Evolutionary conservation across 2,113 vertebrate genomes (phyloP).

Genomic region (Dicrurus megarhynchus): DNA sequence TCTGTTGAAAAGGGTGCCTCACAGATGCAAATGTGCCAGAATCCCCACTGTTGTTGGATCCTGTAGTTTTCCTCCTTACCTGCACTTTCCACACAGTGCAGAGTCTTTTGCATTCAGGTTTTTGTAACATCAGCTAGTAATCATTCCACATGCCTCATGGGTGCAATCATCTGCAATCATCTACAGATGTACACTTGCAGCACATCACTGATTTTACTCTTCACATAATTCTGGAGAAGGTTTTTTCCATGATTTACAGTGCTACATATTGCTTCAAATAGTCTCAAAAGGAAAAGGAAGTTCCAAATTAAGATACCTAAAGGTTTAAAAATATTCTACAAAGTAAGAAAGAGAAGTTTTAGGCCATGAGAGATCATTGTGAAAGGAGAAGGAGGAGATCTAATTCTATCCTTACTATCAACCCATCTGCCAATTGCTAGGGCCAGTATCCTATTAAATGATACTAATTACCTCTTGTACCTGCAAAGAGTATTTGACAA

Average conservation of each 20-base stretch:
- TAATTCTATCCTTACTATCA: background rate
- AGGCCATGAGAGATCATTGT: background rate
- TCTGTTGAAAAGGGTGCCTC: background rate
- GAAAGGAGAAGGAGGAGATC: background rate
- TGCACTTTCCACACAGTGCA: background rate
- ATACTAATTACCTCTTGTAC: background rate
- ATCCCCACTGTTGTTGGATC: background rate
- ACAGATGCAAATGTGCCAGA: background rate
- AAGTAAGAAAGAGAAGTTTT: background rate
- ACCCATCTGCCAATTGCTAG: background rate
- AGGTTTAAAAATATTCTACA: background rate
- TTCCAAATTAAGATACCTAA: background rate
- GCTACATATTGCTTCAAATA: background rate
- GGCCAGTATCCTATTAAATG: background rate
- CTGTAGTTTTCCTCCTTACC: background rate
- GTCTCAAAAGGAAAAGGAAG: background rate
- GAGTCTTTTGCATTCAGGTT: slow-evolving; percentile 4
- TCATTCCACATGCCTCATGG: background rate
- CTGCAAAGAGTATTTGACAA: background rate
- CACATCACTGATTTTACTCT: slow-evolving; percentile 14
- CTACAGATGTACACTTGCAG: slow-evolving; percentile 15
- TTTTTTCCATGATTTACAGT: background rate
- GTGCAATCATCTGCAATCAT: slow-evolving; percentile 40
- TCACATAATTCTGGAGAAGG: background rate
- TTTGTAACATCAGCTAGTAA: slow-evolving; percentile 5